These are phyloP conservation scores for Anarsia innoxiella DNA, from an alignment of 2,888 invertebrate species.

Conservation along the genomic window DNA sequence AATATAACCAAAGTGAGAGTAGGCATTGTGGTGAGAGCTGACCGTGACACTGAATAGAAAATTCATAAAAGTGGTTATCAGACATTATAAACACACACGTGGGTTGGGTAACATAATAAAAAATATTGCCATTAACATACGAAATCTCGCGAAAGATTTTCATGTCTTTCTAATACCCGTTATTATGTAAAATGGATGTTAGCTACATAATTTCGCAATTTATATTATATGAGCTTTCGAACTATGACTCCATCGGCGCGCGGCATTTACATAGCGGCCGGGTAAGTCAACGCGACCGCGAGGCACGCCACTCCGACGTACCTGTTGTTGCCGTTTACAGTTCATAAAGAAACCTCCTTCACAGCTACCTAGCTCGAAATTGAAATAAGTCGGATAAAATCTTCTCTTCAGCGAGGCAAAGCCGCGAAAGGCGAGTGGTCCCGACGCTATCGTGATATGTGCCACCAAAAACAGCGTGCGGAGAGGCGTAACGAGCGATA, in stretches of 20 bases:
- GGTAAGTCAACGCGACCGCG: constrained; percentile 33
- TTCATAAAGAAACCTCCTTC: constrained; percentile 31
- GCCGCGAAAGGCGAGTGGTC: constrained; percentile 49
- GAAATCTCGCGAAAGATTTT: constrained; percentile 21
- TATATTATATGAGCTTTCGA: constrained; percentile 50
- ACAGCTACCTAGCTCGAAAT: constrained; percentile 47
- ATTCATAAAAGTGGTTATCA: constrained; percentile 6
- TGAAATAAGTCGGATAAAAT: constrained; percentile 56
- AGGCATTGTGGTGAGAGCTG: constrained; percentile 1
- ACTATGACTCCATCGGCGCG: constrained; percentile 67
- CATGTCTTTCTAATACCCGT: constrained; percentile 28
- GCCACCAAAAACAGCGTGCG: constrained; percentile 50
- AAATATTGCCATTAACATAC: constrained; percentile 21
- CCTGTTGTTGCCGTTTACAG: constrained; percentile 1
- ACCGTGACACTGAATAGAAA: constrained; percentile 6
- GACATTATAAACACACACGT: constrained; percentile 12
- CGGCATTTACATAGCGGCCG: constrained; percentile 61
- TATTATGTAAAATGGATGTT: constrained; percentile 53
- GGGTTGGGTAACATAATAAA: constrained; percentile 14
- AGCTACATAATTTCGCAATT: constrained; percentile 60
- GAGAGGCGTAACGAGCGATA: constrained; percentile 46
- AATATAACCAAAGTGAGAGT: no score
- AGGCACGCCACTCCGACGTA: constrained; percentile 9
- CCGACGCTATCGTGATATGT: constrained; percentile 54
- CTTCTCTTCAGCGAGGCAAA: constrained; percentile 42